phyloP scores from a whole-genome alignment of 2,113 vertebrate genomes.

The Aldabrachelys gigantea region DNA sequence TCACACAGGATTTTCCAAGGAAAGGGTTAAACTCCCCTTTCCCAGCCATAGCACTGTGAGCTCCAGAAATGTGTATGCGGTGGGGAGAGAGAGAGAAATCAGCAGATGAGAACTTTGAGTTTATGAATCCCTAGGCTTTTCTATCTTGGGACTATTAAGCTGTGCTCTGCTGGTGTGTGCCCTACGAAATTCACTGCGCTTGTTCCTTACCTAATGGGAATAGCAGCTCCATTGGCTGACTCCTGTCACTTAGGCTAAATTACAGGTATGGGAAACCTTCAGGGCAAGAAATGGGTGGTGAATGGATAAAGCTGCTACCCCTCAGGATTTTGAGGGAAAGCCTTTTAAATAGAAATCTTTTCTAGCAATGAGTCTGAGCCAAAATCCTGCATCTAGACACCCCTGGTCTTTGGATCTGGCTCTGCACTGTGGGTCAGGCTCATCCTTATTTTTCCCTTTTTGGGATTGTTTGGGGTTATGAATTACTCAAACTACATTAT shows the following conservation, averaged over 20 bases:
- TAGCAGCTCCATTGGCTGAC: background rate
- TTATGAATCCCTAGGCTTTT: background rate
- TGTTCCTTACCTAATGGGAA: background rate
- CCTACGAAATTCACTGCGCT: background rate
- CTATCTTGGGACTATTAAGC: background rate
- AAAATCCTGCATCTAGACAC: background rate
- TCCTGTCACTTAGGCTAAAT: background rate
- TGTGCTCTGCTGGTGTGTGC: background rate
- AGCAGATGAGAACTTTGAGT: background rate
- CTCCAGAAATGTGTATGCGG: background rate
- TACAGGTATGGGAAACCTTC: background rate
- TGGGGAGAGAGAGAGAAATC: background rate
- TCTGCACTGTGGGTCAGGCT: background rate
- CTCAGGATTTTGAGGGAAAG: background rate
- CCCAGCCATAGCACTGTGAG: background rate
- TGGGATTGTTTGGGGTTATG: background rate
- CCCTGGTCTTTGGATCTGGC: background rate
- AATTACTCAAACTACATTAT: background rate
- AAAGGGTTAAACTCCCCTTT: background rate
- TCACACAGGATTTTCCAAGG: background rate
- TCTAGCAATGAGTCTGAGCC: background rate
- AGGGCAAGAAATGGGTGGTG: background rate
- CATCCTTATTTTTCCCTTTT: background rate
- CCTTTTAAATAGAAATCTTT: background rate
- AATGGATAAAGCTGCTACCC: background rate